These are phyloP conservation scores for Numida meleagris DNA, from an alignment of 2,113 vertebrate species.

Conservation along the genomic window DNA sequence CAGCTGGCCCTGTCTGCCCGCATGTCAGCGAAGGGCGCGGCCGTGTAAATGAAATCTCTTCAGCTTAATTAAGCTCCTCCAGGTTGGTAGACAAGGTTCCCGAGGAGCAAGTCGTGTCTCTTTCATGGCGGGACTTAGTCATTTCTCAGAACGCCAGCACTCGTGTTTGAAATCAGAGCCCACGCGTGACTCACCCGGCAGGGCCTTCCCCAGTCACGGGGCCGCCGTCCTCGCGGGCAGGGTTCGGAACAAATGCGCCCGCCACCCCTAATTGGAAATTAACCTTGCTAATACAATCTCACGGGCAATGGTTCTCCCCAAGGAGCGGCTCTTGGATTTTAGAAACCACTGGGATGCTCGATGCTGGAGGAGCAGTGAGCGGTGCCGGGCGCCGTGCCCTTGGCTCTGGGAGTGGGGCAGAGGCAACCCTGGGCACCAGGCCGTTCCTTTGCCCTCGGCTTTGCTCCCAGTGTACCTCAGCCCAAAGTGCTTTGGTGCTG, in stretches of 20 bases:
- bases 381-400: neutral
- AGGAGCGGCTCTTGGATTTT: rapidly evolving
- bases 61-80: neutral
- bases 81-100: neutral
- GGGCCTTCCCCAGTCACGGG: neutral
- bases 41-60: conserved; percentile 19
- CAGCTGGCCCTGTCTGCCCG: neutral
- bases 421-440: rapidly evolving
- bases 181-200: neutral
- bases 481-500: neutral
- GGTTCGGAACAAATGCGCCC: neutral
- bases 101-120: neutral
- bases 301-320: neutral
- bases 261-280: neutral
- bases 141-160: neutral
- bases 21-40: conserved; percentile 16
- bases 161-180: neutral
- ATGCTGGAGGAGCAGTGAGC: neutral
- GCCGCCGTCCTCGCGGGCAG: rapidly evolving
- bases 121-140: neutral
- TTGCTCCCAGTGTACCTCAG: neutral
- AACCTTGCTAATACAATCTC: neutral
- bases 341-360: rapidly evolving
- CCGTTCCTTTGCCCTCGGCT: no score
- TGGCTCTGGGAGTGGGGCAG: rapidly evolving